phyloP scores from a whole-genome alignment of 2,113 vertebrate species.

The Myrmecophaga tridactyla region DNA sequence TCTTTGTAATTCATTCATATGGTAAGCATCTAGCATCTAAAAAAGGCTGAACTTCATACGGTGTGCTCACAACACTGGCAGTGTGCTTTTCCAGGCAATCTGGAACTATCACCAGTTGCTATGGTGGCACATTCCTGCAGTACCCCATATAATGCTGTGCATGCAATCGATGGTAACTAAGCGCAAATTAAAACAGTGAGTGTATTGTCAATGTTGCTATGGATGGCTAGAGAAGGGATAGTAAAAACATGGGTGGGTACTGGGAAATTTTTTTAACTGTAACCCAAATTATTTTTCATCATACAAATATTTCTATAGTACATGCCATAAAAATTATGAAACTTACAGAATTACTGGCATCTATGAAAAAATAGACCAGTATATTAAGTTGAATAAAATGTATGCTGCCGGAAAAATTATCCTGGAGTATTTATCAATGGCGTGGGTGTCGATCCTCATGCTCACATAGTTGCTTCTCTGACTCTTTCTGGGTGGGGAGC shows the following conservation, averaged over 20 bases:
- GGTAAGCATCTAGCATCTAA: not conserved
- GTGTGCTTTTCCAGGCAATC: not conserved
- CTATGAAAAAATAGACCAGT: slow-evolving; percentile 98
- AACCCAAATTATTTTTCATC: slow-evolving; percentile 16
- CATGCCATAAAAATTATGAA: not conserved
- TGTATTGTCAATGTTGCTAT: not conserved
- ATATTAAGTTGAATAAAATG: slow-evolving; percentile 97
- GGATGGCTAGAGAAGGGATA: not conserved
- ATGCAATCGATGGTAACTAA: not conserved
- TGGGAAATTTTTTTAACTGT: not conserved
- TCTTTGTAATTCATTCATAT: too few species aligned
- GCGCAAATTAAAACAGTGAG: not conserved
- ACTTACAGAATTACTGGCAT: not conserved
- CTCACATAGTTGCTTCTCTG: slow-evolving; percentile 89
- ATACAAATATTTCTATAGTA: not conserved
- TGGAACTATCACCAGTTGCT: not conserved
- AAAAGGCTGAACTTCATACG: not conserved
- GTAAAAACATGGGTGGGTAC: not conserved
- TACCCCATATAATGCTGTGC: not conserved
- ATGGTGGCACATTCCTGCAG: not conserved
- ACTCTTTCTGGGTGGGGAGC: slow-evolving; percentile 87
- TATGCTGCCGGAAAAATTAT: slow-evolving; percentile 97
- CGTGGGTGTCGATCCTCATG: slow-evolving; percentile 97
- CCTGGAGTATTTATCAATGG: slow-evolving; percentile 98
- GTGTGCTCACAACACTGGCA: not conserved